Conservation (phyloP, 2,113 vertebrate genomes). For the Rhadina sibilatrix region DNA sequence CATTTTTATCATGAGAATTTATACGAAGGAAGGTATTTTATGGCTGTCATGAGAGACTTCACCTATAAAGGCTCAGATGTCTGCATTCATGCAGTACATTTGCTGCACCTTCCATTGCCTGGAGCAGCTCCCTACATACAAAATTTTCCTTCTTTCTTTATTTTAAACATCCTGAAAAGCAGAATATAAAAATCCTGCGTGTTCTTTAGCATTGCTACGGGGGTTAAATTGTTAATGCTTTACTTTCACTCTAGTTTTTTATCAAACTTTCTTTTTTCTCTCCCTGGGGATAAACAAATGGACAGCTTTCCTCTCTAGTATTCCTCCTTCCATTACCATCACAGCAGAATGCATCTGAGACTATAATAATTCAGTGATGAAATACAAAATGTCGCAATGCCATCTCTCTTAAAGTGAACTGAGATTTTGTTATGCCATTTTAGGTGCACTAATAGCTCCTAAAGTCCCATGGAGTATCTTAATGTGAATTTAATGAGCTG, state of each 20-base stretch:
- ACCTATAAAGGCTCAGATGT: background rate
- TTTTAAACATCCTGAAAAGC: constrained; percentile 1
- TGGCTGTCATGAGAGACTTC: background rate
- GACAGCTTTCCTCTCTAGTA: constrained; percentile 81
- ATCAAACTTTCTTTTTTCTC: constrained; percentile 86
- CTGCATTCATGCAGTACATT: background rate
- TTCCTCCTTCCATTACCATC: constrained; percentile 89
- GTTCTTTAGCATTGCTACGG: constrained; percentile 51
- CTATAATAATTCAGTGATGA: constrained; percentile 91
- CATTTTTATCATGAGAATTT: background rate
- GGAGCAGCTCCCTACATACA: background rate
- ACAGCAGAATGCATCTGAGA: constrained; percentile 85
- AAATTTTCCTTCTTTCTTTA: background rate
- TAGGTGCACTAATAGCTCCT: constrained; percentile 92
- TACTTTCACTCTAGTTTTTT: constrained; percentile 79
- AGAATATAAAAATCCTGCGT: background rate
- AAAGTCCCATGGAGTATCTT: constrained; percentile 89
- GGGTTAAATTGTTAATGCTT: constrained; percentile 88
- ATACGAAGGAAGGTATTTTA: background rate
- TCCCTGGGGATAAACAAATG: constrained; percentile 90
- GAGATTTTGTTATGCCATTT: constrained; percentile 90
- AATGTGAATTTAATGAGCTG: constrained; percentile 99
- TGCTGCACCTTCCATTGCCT: background rate
- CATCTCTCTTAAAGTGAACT: constrained; percentile 86
- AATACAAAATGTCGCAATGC: constrained; percentile 90